phyloP scores from a whole-genome alignment of 2,888 invertebrate species.

The Callimorpha dominula region DNA sequence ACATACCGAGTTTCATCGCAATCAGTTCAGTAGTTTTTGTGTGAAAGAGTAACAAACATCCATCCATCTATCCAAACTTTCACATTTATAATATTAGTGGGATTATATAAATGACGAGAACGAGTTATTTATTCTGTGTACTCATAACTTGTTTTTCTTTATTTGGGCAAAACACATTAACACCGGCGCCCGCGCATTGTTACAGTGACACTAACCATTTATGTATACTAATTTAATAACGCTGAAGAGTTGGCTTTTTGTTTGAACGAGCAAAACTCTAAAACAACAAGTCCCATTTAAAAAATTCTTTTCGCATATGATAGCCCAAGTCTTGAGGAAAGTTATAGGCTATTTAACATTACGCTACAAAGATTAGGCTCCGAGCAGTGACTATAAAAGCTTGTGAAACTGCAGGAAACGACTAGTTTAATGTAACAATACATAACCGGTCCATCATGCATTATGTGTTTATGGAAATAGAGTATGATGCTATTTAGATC shows the following conservation, averaged over 20 bases:
- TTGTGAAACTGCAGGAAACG: background rate
- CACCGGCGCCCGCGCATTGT: constrained; percentile 5
- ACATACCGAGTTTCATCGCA: no score
- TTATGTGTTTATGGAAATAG: no score
- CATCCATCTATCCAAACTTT: no score
- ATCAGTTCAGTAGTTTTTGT: no score
- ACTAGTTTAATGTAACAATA: background rate
- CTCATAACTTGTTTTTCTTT: constrained; percentile 17
- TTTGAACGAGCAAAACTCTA: background rate
- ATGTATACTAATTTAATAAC: background rate
- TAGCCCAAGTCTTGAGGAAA: background rate
- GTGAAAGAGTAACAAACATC: no score
- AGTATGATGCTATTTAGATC: no score
- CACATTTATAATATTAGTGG: no score
- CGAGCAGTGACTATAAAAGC: no score
- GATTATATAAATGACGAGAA: background rate
- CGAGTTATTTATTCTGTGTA: background rate
- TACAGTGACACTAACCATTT: background rate
- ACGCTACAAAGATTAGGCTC: no score
- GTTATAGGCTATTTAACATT: no score
- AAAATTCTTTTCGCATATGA: background rate
- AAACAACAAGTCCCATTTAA: background rate
- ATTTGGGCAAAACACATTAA: constrained; percentile 8
- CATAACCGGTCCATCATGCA: no score
- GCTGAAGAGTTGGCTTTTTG: background rate